A percentile compares a stretch with the other conserved stretches of the same genome.
Evolutionary conservation across 64 coral and sea anemone species (phyloP).

Genomic region (Porites australiensis): DNA sequence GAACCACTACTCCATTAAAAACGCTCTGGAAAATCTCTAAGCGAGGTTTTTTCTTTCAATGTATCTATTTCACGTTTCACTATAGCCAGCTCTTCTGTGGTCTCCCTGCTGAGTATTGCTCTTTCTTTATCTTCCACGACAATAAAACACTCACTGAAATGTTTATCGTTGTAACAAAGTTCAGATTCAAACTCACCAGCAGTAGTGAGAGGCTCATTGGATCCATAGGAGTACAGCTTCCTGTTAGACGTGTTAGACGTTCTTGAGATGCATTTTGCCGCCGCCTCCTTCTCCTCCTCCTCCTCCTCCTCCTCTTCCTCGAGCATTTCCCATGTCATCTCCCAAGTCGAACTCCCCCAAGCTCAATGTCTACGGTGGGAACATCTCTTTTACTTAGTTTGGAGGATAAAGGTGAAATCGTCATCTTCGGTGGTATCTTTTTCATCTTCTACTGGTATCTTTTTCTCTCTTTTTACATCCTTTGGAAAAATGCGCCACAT

Average conservation of each 20-base stretch:
- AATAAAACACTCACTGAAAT: conserved; percentile 34
- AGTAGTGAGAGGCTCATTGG: conserved; percentile 52
- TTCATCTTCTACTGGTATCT: background rate
- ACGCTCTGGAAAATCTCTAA: background rate
- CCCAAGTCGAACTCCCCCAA: conserved; percentile 62
- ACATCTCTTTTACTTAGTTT: background rate
- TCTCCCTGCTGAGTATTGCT: conserved; percentile 32
- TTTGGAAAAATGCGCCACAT: conserved; percentile 33
- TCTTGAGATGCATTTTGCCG: conserved; percentile 36
- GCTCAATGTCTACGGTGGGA: no score
- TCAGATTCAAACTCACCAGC: conserved; percentile 63
- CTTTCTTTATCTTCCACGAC: conserved; percentile 22
- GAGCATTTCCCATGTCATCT: conserved; percentile 34
- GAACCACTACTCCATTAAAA: conserved; percentile 19
- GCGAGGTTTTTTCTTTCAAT: conserved; percentile 3
- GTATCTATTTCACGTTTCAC: background rate
- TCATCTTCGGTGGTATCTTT: background rate
- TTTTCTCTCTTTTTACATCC: conserved; percentile 40
- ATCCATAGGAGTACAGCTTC: conserved; percentile 61
- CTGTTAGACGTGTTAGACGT: conserved; percentile 10
- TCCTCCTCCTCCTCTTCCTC: no score
- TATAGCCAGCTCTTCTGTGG: conserved; percentile 11
- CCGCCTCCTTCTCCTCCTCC: no score
- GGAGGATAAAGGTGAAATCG: background rate
- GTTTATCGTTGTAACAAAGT: conserved; percentile 47